phyloP scores from a whole-genome alignment of 2,797 vertebrate genomes.

The Amazonetta brasiliensis region DNA sequence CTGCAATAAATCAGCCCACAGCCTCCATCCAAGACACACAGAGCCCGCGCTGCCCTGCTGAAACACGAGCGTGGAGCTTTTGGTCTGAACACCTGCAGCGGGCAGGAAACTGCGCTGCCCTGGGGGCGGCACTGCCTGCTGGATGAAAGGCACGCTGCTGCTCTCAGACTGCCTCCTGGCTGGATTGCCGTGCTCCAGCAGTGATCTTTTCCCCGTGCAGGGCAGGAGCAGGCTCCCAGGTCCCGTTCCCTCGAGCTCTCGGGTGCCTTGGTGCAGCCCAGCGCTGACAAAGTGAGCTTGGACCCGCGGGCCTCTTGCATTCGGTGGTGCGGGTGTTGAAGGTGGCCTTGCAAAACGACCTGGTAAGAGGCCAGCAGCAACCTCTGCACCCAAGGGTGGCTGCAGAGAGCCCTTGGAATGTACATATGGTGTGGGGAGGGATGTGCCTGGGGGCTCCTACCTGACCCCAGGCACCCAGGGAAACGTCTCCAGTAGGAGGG shows the following conservation, averaged over 20 bases:
- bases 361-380: not conserved
- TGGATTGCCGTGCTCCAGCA: accelerated
- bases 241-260: not conserved
- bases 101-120: not conserved
- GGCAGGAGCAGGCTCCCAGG: not conserved
- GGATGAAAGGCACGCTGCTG: not conserved
- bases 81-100: slow-evolving; percentile 33
- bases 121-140: accelerated
- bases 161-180: not conserved
- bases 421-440: not conserved
- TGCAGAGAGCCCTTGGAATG: not conserved
- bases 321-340: not conserved
- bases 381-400: accelerated
- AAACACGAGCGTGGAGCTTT: not conserved
- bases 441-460: not conserved
- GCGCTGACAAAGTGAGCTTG: not conserved
- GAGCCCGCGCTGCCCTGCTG: not conserved
- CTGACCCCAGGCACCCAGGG: not conserved
- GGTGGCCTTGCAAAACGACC: accelerated
- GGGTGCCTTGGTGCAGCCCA: not conserved
- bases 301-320: not conserved
- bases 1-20: slow-evolving; percentile 52
- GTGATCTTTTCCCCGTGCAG: not conserved
- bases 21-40: slow-evolving; percentile 48
- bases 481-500: accelerated